phyloP scores from a whole-genome alignment of 1,140 invertebrate species.

The Formica exsecta region DNA sequence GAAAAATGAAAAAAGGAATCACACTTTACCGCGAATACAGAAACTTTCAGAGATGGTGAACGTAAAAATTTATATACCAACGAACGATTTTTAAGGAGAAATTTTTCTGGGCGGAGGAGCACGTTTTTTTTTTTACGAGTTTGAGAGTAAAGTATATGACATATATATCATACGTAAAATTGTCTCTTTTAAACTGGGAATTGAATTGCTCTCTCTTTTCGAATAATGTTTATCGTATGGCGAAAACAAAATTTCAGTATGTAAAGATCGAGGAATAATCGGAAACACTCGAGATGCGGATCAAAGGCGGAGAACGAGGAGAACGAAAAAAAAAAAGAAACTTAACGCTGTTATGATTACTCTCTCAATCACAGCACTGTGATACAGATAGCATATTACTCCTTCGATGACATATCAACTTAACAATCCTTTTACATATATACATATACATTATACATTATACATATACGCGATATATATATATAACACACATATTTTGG shows the following conservation, averaged over 20 bases:
- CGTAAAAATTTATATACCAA: not conserved
- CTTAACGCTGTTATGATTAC: constrained; percentile 76
- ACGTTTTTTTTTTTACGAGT: not conserved
- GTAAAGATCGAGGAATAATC: constrained; percentile 11
- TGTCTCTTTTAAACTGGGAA: constrained; percentile 9
- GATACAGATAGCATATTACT: constrained; percentile 78
- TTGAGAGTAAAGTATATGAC: not conserved
- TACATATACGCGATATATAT: constrained; percentile 52
- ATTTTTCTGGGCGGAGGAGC: not conserved
- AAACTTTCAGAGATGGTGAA: not conserved
- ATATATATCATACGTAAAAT: not conserved
- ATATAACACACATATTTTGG: constrained; percentile 73
- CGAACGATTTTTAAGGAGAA: not conserved
- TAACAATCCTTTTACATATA: constrained; percentile 74
- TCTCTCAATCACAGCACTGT: constrained; percentile 81
- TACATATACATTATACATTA: constrained; percentile 66
- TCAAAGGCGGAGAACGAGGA: constrained; percentile 29
- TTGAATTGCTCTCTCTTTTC: constrained; percentile 8
- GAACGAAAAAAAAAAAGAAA: constrained; percentile 31
- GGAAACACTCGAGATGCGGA: not conserved
- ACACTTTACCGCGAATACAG: not conserved
- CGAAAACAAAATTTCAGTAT: constrained; percentile 30
- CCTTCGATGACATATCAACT: constrained; percentile 80
- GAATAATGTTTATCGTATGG: constrained; percentile 13
- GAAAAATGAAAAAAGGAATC: not conserved